Evolutionary conservation across 2,797 vertebrate genomes (phyloP).

Genomic region (Syndactyla subalaris): DNA sequence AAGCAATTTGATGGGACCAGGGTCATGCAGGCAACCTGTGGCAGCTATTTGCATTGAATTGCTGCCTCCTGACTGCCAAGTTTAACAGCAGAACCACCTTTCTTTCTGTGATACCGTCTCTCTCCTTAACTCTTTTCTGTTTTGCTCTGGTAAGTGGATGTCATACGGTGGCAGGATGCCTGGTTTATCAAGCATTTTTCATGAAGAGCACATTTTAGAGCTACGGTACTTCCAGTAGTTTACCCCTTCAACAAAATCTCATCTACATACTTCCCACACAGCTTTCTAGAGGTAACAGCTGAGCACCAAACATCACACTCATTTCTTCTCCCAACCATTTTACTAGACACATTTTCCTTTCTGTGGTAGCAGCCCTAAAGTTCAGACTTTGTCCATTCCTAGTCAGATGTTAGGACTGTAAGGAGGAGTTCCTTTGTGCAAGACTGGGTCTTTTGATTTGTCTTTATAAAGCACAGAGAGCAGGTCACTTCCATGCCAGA

Average conservation of each 20-base stretch:
- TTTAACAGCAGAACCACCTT: background rate
- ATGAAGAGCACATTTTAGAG: background rate
- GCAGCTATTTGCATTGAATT: background rate
- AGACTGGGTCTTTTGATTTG: background rate
- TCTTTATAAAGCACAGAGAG: background rate
- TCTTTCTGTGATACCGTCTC: background rate
- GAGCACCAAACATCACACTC: background rate
- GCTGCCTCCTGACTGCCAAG: background rate
- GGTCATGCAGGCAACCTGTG: background rate
- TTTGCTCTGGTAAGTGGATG: background rate
- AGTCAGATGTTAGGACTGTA: background rate
- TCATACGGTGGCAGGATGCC: background rate
- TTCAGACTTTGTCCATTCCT: background rate
- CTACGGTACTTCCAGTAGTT: background rate
- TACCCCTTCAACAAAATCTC: background rate
- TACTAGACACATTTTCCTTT: background rate
- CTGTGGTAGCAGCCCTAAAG: background rate
- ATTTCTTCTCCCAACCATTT: background rate
- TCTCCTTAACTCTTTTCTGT: background rate
- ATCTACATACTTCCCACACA: background rate
- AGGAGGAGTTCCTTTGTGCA: background rate
- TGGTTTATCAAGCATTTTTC: background rate
- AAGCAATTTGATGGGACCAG: background rate
- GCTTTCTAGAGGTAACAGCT: background rate
- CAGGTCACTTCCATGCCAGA: background rate